A percentile compares a stretch with the other conserved stretches of the same genome.
Evolutionary conservation across 2,888 invertebrate genomes (phyloP).

Genomic region (Archaeoteleia sp.): DNA sequence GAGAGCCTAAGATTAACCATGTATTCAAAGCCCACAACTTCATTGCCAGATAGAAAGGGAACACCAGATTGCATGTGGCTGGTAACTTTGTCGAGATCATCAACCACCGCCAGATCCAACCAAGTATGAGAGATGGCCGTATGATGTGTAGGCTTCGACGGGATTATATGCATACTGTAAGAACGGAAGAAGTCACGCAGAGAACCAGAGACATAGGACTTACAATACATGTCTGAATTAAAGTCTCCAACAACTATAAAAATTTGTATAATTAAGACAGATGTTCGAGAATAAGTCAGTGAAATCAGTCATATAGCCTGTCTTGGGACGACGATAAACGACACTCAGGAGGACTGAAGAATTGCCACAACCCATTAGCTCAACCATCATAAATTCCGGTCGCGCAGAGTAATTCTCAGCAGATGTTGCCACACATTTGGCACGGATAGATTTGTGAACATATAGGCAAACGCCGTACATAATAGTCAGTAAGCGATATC

Average conservation of each 20-base stretch:
- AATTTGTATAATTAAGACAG: no score
- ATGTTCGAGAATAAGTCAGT: no score
- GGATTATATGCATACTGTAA: background rate
- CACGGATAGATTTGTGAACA: no score
- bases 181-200: background rate
- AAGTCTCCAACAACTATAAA: no score
- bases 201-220: no score
- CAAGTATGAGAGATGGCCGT: conserved; percentile 6
- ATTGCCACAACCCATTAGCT: background rate
- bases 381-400: background rate
- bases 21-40: no score
- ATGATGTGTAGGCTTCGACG: conserved; percentile 8
- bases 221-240: no score
- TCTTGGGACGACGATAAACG: background rate
- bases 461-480: conserved; percentile 3
- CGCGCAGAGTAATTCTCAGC: no score
- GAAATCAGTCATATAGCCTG: no score
- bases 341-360: background rate
- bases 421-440: no score
- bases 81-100: conserved; percentile 5
- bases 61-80: background rate
- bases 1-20: no score
- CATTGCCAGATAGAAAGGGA: conserved; percentile 9
- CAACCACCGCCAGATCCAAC: conserved; percentile 4
- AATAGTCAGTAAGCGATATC: background rate